Evolutionary conservation across 2,113 vertebrate species (phyloP), one percentile per base, ranked within the genome.

Genomic region (Pyrgilauda ruficollis): DNA sequence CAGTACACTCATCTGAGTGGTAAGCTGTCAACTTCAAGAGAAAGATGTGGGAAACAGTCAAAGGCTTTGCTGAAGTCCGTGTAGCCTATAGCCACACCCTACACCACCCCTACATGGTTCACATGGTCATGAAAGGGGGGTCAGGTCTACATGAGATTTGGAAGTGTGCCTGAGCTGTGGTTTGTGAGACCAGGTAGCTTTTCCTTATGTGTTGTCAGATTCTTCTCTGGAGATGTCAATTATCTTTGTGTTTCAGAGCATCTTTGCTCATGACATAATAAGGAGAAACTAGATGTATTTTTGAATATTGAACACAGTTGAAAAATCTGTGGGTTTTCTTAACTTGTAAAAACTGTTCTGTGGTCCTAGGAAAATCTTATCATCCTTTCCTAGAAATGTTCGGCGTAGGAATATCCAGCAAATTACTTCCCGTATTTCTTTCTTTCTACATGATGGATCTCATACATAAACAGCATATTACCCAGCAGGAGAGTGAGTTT

Each of bases 121-220:
- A 44, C 22, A 15, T 37, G 31, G 8, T 44, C 31, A 28, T 20
- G 33, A 37, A 28, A 58, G 18, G 31, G 31, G 58, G 21, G 19
- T 73, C 12, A 58, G 8, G 52, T 66, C 30, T 56, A 6, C 0
- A 0, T 47, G 69, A 56, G 12, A 14, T 58, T 26, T 59, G 37
- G 47, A 75, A 91, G 43, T 30, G 39, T 43, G 7, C 2, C 0
- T 46, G 62, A 63, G 13, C 69, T 78, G 35, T 0, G 2, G 8
- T 47, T 8, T 46, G 39, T 49, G 39, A 67, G 28, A 53, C 23
- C 31, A 49, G 37, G 26, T 72, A 27, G 19, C 21, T 78, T 35
- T 80, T 94, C 56, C 27, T 87, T 68, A 64, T 6, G 5, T 24
- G 7, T 46, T 82, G 21, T 39, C 22, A 85, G 3, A 61, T 73